Evolutionary conservation across 2,888 invertebrate genomes (phyloP), one percentile per base, ranked within the genome.

Genomic region (Pristionchus arcanus): DNA sequence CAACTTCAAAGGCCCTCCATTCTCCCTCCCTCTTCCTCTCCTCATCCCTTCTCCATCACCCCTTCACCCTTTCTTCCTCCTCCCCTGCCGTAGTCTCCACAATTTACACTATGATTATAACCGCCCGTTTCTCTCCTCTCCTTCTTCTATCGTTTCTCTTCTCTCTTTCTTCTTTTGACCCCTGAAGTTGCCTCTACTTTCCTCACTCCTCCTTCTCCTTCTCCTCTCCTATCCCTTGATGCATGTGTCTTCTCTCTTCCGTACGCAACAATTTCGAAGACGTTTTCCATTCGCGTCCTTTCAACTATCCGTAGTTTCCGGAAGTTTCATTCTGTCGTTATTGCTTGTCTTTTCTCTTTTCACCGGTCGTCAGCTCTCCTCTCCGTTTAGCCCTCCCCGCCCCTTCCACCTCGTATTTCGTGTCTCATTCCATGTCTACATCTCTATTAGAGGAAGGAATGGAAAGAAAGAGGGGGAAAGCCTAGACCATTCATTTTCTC

Each of bases 51-150:
- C 68, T 37, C 59, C 34, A 71, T 88, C 87, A 66, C 81, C 49
- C 55, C 42, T 87, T 49, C 68, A 31, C 68, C 87, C 42, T 59
- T 59, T 85, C 87, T 68, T 53, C 81, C 15, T 81, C 81, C 81
- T 81, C 81, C 77, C 77, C 31, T 42, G 37, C n/a, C 81, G 81
- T 81, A 81, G 81, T 81, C 81, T 81, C 81, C 81, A 81, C 81
- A 81, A 81, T 81, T 81, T 81, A 81, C 81, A 81, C 81, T 81
- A 81, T 81, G 81, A 81, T 81, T 81, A 81, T 81, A 81, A 81
- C 81, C 81, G 81, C 81, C 81, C 31, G 49, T 81, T 81, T 81
- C 81, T 81, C 81, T 81, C n/a, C 81, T 81, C 34, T 77, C 31
- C 42, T 53, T 68, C 88, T 49, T 74, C 34, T 53, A 49, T 83